Base-by-base conservation (phyloP, 2,888 invertebrate genomes). In the Azorinus chamasolen region DNA sequence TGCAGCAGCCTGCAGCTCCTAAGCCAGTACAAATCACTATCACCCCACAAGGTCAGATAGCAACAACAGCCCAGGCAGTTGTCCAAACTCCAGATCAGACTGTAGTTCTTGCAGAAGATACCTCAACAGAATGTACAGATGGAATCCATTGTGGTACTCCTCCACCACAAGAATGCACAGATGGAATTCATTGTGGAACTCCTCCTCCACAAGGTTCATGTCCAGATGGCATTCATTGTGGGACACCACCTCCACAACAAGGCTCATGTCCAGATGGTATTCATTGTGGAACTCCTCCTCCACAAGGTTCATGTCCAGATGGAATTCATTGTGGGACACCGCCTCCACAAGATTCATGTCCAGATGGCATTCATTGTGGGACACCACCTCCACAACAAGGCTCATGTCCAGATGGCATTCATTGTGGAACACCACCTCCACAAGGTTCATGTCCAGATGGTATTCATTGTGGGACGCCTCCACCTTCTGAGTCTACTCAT, bases 41-140 rank as follows among this genome's bases (percentile, higher is more conserved):
- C 58, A 87, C 88, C 10, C 87, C 90, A 58, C 73, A 74, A 50
- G 76, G 81, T 87, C 96, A 96, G 0, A 95, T 96, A 69, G 96
- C 96, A 1, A 95, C 96, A 76, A 95, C 95, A 0, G 79, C 86
- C 14, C 32, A 4, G 10, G 64, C 83, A 0, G 77, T 82, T 1
- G 79, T 77, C 18, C 63, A 76, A 37, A 59, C 72, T 4, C 62
- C 77, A 18, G 55, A 78, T 32, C 54, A 78, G 39, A 53, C 69
- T 41, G 61, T 73, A 10, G 57, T 73, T 41, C 62, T 71, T 12
- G 65, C 74, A 27, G 59, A 51, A 53, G 71, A 72, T 27, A 39
- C 22, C 24, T 32, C 55, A 25, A 64, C 59, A n/a, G 57, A 37
- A 32, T 79, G 79, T 53, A 58, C 74, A 14, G 79, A 79, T 66